Base-by-base conservation (phyloP, 2,113 vertebrate genomes). In the Platanista minor region DNA sequence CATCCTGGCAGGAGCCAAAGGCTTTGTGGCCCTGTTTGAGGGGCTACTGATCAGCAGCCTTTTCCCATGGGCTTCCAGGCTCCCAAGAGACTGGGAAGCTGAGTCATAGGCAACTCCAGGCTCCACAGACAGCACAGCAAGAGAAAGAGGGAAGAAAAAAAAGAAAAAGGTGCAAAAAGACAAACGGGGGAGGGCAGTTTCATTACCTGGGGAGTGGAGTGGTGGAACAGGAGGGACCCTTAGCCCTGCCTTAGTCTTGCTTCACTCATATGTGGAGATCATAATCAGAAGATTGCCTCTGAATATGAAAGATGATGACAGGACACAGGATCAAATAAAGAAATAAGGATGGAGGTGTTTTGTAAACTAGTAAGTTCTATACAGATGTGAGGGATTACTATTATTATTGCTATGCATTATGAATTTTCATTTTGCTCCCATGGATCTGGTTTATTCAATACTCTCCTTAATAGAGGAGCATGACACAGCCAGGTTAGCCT, bases 241-340 rank as follows among this genome's bases (percentile, higher is more conserved):
- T 49, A 43, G 43, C 75, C 39, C 36, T 25, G 54, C 36, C 85
- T 95, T 93, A 85, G 43, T 64, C 18, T 92, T 69, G 69, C 52
- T 90, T 87, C 59, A n/a, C 41, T 92, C 43, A 33, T 46, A 67
- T 43, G 74, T 94, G 49, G 72, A 67, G 66, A 85, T 91, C 78
- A 90, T 33, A 92, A 86, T 95, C 83, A 95, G 86, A 87, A 96
- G 75, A 29, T 69, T 77, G 39, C 85, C 91, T 97, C 82, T 96
- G 94, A 88, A 94, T 96, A 87, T 86, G 71, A 95, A 87, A 75
- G 64, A 94, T 72, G 46, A 92, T 41, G 88, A 88, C 61, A 94
- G 54, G 95, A 75, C 69, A 43, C 49, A 72, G 80, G 52, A 90
- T 97, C 85, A 97, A 96, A 96, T 90, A 93, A 91, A 74, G 36